Evolutionary conservation across 92 coral and sea anemone species (phyloP).

Genomic region (Bergia puertoricense): DNA sequence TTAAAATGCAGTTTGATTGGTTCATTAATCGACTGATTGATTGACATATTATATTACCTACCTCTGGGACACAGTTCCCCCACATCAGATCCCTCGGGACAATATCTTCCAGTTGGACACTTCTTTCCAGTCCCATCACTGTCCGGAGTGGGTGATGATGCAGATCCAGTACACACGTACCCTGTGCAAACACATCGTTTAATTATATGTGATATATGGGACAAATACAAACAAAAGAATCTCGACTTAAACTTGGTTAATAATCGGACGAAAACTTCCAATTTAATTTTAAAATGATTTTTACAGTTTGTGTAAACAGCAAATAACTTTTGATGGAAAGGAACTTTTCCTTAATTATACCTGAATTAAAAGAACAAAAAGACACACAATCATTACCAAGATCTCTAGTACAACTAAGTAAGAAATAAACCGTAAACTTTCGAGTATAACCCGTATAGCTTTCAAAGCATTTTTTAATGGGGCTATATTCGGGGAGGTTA

Average conservation of each 20-base stretch:
- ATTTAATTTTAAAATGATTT: background rate
- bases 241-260: background rate
- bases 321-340: background rate
- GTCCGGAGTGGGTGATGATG: slow-evolving; percentile 77
- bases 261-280: background rate
- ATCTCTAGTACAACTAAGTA: background rate
- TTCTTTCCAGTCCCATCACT: slow-evolving; percentile 81
- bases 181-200: slow-evolving; percentile 48
- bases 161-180: slow-evolving; percentile 70
- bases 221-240: background rate
- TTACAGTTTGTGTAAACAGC: background rate
- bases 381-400: background rate
- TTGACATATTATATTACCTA: slow-evolving; percentile 29
- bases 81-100: slow-evolving; percentile 84
- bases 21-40: background rate
- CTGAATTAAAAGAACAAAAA: background rate
- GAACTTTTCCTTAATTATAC: background rate
- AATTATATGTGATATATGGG: background rate
- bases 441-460: too few relatives aligned
- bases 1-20: background rate
- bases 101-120: slow-evolving; percentile 81
- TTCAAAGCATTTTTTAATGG: too few relatives aligned
- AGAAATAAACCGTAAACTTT: background rate
- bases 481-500: too few relatives aligned
- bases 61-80: slow-evolving; percentile 88